Percentiles rank a stretch among this genome's conserved stretches.
phyloP scores from a whole-genome alignment of 2,797 vertebrate species.

The Bufotes viridis region DNA sequence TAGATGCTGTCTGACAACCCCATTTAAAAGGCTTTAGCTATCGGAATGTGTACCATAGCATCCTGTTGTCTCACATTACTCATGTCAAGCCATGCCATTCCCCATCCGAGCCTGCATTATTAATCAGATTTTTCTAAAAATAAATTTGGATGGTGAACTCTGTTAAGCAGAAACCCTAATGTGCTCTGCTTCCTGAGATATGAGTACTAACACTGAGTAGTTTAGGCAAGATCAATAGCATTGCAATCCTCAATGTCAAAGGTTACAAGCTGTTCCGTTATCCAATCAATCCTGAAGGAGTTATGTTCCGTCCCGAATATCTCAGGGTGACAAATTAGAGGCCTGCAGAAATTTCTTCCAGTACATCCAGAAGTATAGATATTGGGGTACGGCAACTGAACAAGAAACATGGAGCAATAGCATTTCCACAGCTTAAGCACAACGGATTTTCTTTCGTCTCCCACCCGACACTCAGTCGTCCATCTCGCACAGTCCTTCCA shows the following conservation, averaged over 20 bases:
- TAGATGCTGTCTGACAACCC: background rate
- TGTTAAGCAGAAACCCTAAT: background rate
- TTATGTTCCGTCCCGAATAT: background rate
- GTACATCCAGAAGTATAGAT: background rate
- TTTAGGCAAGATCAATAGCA: background rate
- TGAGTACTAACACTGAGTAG: background rate
- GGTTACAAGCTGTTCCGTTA: background rate
- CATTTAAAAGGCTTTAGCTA: background rate
- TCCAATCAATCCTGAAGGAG: background rate
- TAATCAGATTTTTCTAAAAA: conserved; percentile 14
- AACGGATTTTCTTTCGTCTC: background rate
- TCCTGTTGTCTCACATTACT: no score
- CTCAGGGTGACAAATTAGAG: background rate
- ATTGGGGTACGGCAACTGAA: background rate
- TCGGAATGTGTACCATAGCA: background rate
- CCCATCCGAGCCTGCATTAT: background rate
- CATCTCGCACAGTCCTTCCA: conserved; percentile 37
- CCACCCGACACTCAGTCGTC: conserved; percentile 32
- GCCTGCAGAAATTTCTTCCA: background rate
- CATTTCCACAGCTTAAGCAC: conserved; percentile 23
- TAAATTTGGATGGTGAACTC: background rate
- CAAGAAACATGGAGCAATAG: conserved; percentile 12
- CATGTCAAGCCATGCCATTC: background rate
- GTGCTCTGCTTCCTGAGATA: conserved; percentile 10
- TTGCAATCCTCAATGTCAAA: background rate